Base-by-base conservation (phyloP, 1,140 invertebrate species). In the Cataglyphis hispanica region DNA sequence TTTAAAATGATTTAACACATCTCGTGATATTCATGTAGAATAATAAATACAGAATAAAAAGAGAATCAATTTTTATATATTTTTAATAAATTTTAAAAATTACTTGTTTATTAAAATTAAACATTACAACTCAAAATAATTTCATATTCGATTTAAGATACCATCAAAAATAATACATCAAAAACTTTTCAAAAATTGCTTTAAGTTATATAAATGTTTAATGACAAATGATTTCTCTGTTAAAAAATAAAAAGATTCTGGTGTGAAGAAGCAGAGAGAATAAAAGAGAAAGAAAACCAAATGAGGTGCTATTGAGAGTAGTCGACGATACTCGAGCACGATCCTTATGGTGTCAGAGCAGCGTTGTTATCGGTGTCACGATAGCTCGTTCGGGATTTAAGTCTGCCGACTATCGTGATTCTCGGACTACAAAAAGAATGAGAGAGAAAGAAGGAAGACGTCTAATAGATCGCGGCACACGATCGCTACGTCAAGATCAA, bases 381-480 rank as follows among this genome's bases (percentile, higher is more conserved):
- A 86, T 61, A 66, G 64, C 77, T 72, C 87, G 76, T 81, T 60
- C 61, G 84, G 63, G 70, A 89, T 89, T 89, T 88, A 58, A 86
- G 87, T 75, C 64, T 11, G 40, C 63, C 53, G 70, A 75, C 70
- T 69, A 50, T 61, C 81, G 16, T 19, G 70, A 77, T 77, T 87
- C 60, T n/a, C 50, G 7, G 46, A 46, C 80, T 63, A 43, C 64
- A 37, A 50, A 31, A 19, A 11, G 25, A 13, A 11, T 1, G 50
- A 74, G 8, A 37, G 25, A 63, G 22, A 22, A 34, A 50, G 34
- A 25, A 31, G n/a, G 56, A 67, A 25, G 31, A 78, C 19, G 8
- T 46, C 27, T 74, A 74, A 83, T 80, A 69, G 77, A 80, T 69
- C 63, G 77, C 34, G 31, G 37, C 60, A 19, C 50, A 69, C 58